Evolutionary conservation across 23 tunicate species (phyloP), one percentile per base, ranked within the genome.

Genomic region (Diplosoma virens): DNA sequence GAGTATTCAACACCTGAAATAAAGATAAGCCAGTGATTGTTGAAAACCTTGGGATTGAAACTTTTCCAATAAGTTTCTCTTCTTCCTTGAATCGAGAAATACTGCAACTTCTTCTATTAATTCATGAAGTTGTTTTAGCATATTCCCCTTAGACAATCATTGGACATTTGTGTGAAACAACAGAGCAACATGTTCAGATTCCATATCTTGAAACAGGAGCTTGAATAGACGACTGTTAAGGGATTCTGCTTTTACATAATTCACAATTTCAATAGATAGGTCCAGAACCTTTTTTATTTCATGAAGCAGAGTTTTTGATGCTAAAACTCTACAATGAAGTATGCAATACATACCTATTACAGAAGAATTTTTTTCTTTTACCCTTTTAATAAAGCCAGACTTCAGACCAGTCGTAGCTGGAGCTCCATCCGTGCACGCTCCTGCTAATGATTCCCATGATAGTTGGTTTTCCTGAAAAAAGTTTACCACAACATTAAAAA

Each of bases 311-410:
- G 74, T 67, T 67, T 52, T 67, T 35, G 74, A 67, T 67, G 74
- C 74, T 67, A 67, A 67, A 37, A 52, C 74, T 67, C 36, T 52
- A 36, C 74, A 26, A 67, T 67, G 74, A 67, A 34, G 50, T 67
- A 67, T 35, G 74, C 74, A 67, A 67, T 67, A 52, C 50, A 52
- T 67, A 67, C 74, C 74, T 35, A 34, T 30, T 28, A 63, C 35
- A 63, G 70, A 67, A 35, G 74, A 37, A 67, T 67, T 67, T 67
- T 67, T 67, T 34, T 67, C 74, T 67, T 67, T 67, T 67, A 67
- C 74, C 26, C 74, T 67, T 67, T 67, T 67, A 35, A 67, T 48
- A 72, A 72, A 72, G 59, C 61, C 78, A 72, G 60, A 47, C 61
- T 24, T 32, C 59, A 26, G 61, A 47, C 61, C 78, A 72, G 46